These are phyloP conservation scores for Delia radicum DNA, from an alignment of 1,140 invertebrate species.

Conservation along the genomic window DNA sequence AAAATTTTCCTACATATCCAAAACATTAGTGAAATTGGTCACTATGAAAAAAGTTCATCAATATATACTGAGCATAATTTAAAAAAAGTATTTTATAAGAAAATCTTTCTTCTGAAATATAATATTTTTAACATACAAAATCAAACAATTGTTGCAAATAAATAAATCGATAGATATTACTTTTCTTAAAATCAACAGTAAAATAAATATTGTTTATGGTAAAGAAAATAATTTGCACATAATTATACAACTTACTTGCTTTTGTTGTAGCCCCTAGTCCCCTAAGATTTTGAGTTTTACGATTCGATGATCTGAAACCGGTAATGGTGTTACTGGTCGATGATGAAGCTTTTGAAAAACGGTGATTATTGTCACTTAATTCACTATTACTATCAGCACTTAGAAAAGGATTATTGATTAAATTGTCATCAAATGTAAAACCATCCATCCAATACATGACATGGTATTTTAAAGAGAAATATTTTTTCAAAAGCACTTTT, in stretches of 20 bases:
- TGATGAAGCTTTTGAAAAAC: constrained; percentile 6
- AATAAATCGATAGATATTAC: background rate
- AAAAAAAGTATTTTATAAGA: too few species aligned
- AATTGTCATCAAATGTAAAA: constrained; percentile 54
- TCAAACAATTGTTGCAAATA: constrained; percentile 7
- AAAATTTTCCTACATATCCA: too few species aligned
- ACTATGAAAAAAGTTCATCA: too few species aligned
- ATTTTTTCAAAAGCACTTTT: background rate
- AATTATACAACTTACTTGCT: constrained; percentile 47
- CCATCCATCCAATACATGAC: constrained; percentile 56
- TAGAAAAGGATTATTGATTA: constrained; percentile 51
- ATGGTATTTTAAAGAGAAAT: constrained; percentile 35
- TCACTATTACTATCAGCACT: constrained; percentile 48
- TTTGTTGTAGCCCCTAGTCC: constrained; percentile 29
- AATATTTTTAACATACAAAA: background rate
- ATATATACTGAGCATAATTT: too few species aligned
- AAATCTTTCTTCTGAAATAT: too few species aligned
- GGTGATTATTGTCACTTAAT: constrained; percentile 28
- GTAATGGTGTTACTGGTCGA: background rate
- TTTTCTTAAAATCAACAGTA: background rate
- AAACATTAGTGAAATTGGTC: too few species aligned
- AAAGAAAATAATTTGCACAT: background rate
- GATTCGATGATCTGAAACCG: background rate
- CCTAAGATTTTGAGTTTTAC: constrained; percentile 5
- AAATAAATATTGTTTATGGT: background rate